Percentiles rank a stretch among this genome's conserved stretches.
These are phyloP conservation scores for Trochalopteron elliotii DNA, from an alignment of 2,113 vertebrate species.

Conservation along the genomic window DNA sequence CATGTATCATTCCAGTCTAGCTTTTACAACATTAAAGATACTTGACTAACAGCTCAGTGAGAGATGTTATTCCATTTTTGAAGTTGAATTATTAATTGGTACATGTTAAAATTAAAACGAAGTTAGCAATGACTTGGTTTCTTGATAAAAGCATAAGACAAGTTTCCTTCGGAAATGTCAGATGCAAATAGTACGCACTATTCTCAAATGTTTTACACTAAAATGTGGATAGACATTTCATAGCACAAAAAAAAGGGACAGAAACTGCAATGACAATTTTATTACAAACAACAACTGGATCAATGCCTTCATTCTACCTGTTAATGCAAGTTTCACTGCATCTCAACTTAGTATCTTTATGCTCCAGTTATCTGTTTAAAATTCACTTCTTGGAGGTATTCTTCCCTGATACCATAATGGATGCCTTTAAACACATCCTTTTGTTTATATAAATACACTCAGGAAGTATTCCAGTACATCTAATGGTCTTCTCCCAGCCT, in stretches of 20 bases:
- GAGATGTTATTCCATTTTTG: slow-evolving; percentile 23
- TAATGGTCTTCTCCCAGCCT: background rate
- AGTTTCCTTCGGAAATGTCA: background rate
- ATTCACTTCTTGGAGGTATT: background rate
- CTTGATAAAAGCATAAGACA: background rate
- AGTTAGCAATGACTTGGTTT: background rate
- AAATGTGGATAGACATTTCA: slow-evolving; percentile 42
- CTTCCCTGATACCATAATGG: background rate
- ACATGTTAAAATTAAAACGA: background rate
- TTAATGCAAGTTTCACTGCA: background rate
- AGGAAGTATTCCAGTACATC: background rate
- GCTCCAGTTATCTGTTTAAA: background rate
- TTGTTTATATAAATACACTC: background rate
- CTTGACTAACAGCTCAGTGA: background rate
- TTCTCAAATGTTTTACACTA: slow-evolving; percentile 53
- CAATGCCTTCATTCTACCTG: background rate
- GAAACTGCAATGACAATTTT: slow-evolving; percentile 53
- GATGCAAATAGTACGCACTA: background rate
- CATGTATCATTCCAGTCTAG: background rate
- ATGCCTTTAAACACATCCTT: background rate
- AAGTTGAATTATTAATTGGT: background rate
- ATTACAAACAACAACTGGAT: slow-evolving; percentile 19
- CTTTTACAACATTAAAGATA: background rate
- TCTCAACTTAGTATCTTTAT: background rate
- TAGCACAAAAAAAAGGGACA: slow-evolving; percentile 48